These are phyloP conservation scores for Pogonognathellus flavescens DNA, from an alignment of 1,140 invertebrate genomes.

Conservation along the genomic window DNA sequence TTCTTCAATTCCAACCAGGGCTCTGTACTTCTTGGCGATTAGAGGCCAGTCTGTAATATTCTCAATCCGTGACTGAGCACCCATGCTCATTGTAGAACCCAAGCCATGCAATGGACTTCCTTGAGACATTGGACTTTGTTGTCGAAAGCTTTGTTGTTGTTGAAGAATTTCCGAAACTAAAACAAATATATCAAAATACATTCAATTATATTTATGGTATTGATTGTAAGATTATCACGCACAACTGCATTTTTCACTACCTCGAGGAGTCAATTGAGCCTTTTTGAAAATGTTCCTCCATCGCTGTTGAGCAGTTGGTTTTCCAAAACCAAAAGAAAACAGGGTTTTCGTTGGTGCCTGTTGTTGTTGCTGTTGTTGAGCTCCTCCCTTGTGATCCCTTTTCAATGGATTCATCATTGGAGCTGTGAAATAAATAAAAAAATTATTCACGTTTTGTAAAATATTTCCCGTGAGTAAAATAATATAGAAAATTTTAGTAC, in stretches of 20 bases:
- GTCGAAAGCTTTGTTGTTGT: slow-evolving; percentile 62
- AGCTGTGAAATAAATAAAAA: slow-evolving; percentile 29
- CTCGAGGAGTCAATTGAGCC: slow-evolving; percentile 69
- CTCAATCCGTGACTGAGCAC: slow-evolving; percentile 81
- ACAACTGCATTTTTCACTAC: no score
- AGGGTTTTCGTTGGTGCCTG: slow-evolving; percentile 45
- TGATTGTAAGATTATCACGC: background rate
- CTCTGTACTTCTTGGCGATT: no score
- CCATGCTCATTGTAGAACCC: slow-evolving; percentile 86
- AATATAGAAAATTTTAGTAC: no score
- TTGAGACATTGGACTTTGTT: slow-evolving; percentile 63
- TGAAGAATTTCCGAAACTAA: slow-evolving; percentile 64
- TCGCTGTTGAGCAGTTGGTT: slow-evolving; percentile 68
- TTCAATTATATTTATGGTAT: background rate
- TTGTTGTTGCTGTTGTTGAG: background rate
- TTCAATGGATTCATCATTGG: slow-evolving; percentile 66
- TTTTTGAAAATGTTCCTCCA: slow-evolving; percentile 69
- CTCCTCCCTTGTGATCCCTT: slow-evolving; percentile 58
- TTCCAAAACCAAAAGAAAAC: slow-evolving; percentile 65
- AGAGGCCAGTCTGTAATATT: slow-evolving; percentile 92
- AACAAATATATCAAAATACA: background rate
- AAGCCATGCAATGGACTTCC: no score
- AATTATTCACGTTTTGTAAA: no score
- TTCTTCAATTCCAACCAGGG: slow-evolving; percentile 80
- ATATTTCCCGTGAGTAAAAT: no score